Conservation (phyloP, 2,113 vertebrate genomes). For the Xiphophorus maculatus region DNA sequence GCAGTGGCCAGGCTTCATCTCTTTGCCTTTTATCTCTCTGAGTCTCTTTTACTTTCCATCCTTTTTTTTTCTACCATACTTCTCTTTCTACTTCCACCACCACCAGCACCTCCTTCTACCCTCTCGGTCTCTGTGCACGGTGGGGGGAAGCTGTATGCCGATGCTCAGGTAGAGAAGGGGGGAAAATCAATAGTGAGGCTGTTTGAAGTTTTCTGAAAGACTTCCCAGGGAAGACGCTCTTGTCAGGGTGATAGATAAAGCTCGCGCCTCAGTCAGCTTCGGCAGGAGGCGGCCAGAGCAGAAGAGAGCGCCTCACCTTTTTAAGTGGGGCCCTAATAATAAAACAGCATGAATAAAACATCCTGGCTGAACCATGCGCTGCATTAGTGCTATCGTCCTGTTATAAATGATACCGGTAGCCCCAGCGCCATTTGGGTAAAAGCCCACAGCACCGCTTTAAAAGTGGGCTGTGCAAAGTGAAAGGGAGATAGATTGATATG, state of each 20-base stretch:
- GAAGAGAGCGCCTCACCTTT: slow-evolving; percentile 82
- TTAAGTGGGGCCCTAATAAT: slow-evolving; percentile 87
- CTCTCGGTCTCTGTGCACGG: slow-evolving; percentile 56
- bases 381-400: slow-evolving; percentile 81
- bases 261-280: slow-evolving; percentile 71
- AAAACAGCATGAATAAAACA: slow-evolving; percentile 88
- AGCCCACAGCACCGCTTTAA: slow-evolving; percentile 84
- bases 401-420: slow-evolving; percentile 86
- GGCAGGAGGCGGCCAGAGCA: slow-evolving; percentile 71
- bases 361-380: slow-evolving; percentile 76
- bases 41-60: slow-evolving; percentile 66
- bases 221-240: slow-evolving; percentile 85
- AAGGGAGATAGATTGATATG: slow-evolving; percentile 83
- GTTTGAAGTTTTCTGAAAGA: slow-evolving; percentile 88
- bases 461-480: slow-evolving; percentile 72
- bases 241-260: slow-evolving; percentile 87
- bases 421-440: slow-evolving; percentile 83
- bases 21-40: slow-evolving; percentile 69
- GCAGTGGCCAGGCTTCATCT: slow-evolving; percentile 61
- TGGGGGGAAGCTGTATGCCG: slow-evolving; percentile 78
- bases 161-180: slow-evolving; percentile 79
- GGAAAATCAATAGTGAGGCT: slow-evolving; percentile 83
- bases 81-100: slow-evolving; percentile 70
- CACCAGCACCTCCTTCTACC: slow-evolving; percentile 39
- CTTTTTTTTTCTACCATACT: slow-evolving; percentile 45